Evolutionary conservation across 1,140 invertebrate species (phyloP).

Genomic region (Euwallacea similis): DNA sequence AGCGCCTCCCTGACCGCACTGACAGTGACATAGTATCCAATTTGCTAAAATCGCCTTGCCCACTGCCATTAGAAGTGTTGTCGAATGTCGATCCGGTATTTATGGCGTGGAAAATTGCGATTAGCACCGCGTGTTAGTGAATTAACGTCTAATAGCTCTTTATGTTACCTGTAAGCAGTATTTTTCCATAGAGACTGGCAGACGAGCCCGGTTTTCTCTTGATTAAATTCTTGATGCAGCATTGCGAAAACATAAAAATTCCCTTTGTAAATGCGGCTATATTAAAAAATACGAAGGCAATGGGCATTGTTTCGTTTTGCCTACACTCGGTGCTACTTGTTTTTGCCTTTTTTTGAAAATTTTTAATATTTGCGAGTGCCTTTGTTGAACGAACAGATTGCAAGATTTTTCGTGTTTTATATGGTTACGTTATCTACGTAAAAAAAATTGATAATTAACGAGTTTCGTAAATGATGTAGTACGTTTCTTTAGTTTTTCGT

Average conservation of each 20-base stretch:
- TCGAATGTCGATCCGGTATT: slow-evolving; percentile 24
- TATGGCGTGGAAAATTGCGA: slow-evolving; percentile 21
- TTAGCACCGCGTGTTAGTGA: slow-evolving; percentile 26
- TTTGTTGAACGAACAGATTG: too few species aligned
- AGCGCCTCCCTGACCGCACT: background rate
- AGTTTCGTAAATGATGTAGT: too few species aligned
- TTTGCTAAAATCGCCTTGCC: slow-evolving; percentile 34
- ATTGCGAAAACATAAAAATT: slow-evolving; percentile 7
- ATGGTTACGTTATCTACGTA: too few species aligned
- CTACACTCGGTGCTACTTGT: too few species aligned
- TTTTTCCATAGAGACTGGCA: background rate
- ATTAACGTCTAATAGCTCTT: slow-evolving; percentile 9
- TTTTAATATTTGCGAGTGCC: slow-evolving; percentile 7
- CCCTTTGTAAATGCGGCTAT: background rate
- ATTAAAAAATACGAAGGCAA: too few species aligned
- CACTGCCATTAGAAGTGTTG: slow-evolving; percentile 27
- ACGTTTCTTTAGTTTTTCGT: too few species aligned
- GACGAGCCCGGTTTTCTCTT: slow-evolving; percentile 4
- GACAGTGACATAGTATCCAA: slow-evolving; percentile 32
- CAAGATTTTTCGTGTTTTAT: too few species aligned
- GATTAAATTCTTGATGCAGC: slow-evolving; percentile 14
- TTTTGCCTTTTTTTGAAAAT: background rate
- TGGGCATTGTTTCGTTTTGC: background rate
- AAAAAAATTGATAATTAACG: too few species aligned
- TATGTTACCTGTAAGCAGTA: background rate